Conservation (phyloP, 2,888 invertebrate genomes). For the Aphidoletes aphidimyza region DNA sequence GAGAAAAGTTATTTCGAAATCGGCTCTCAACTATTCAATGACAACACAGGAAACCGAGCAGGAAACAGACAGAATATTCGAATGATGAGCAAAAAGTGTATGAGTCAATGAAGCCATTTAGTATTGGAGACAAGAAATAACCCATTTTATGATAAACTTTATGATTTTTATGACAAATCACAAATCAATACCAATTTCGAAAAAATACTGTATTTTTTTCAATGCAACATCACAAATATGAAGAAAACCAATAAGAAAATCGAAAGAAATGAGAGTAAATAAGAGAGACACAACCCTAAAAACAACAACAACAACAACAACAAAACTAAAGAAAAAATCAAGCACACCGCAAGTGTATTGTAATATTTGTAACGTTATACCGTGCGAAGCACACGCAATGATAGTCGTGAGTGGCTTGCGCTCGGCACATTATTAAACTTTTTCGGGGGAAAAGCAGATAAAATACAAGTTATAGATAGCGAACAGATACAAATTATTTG, state of each 20-base stretch:
- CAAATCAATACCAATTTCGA: too few species aligned
- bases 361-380: background rate
- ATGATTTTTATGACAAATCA: too few species aligned
- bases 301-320: background rate
- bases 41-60: too few species aligned
- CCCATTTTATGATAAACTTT: too few species aligned
- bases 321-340: too few species aligned
- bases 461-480: background rate
- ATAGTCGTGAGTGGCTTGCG: conserved; percentile 21
- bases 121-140: too few species aligned
- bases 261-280: background rate
- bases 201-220: background rate
- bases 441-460: background rate
- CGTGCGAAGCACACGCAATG: background rate
- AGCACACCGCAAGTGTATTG: conserved; percentile 31
- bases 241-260: background rate
- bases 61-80: too few species aligned
- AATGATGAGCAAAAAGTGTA: too few species aligned
- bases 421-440: background rate
- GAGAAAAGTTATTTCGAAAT: too few species aligned
- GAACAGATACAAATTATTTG: background rate
- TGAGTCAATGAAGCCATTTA: too few species aligned
- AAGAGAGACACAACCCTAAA: conserved; percentile 37
- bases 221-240: background rate
- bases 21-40: too few species aligned